These are phyloP conservation scores for Suricata suricatta DNA, from an alignment of 2,113 vertebrate species.

Conservation along the genomic window DNA sequence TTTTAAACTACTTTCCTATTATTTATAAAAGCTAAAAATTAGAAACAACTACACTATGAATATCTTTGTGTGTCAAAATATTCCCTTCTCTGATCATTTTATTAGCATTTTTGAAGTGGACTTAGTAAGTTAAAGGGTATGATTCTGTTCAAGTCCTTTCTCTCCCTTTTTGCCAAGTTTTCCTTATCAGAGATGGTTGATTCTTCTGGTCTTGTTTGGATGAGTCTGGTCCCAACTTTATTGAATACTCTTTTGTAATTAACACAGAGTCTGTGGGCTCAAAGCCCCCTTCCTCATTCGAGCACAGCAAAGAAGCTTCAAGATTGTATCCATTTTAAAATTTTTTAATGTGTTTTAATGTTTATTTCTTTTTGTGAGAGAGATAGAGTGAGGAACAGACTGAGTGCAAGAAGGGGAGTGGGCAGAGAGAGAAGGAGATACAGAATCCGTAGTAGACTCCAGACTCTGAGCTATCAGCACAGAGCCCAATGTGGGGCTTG, in stretches of 20 bases:
- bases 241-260: constrained; percentile 85
- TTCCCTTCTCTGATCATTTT: background rate
- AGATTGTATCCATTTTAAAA: background rate
- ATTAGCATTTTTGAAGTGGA: background rate
- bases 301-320: constrained; percentile 68
- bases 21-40: constrained; percentile 14
- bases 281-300: constrained; percentile 83
- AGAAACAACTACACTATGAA: background rate
- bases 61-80: background rate
- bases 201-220: constrained; percentile 81
- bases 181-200: constrained; percentile 82
- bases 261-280: constrained; percentile 80
- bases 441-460: no score
- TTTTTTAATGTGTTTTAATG: no score
- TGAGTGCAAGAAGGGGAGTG: no score
- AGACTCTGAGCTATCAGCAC: no score
- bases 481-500: no score
- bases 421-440: no score
- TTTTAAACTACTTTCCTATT: constrained; percentile 35
- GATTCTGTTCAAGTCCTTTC: background rate
- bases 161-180: constrained; percentile 74
- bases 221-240: constrained; percentile 72
- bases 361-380: no score
- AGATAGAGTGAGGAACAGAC: no score
- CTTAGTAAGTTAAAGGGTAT: background rate